Evolutionary conservation across 2,113 vertebrate species (phyloP).

Genomic region (Perca fluviatilis): DNA sequence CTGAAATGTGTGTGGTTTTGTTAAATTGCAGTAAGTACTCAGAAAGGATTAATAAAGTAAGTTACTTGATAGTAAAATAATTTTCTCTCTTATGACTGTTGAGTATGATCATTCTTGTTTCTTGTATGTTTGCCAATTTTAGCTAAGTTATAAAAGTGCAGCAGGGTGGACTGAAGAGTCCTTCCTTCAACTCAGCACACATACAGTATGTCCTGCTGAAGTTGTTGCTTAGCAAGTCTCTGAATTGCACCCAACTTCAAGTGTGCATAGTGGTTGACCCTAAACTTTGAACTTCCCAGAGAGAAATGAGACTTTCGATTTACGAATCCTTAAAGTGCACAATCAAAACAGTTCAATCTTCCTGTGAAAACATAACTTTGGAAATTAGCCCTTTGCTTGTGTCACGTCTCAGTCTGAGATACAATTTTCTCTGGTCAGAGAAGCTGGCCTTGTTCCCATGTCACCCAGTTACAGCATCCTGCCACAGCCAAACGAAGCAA

Average conservation of each 20-base stretch:
- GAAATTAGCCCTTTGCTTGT: not conserved
- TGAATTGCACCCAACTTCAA: not conserved
- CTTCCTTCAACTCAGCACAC: not conserved
- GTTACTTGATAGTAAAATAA: conserved; percentile 31
- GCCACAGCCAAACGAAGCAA: conserved; percentile 61
- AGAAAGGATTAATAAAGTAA: conserved; percentile 49
- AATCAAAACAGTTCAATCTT: conserved; percentile 1
- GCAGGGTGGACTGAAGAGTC: not conserved
- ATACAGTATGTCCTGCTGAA: not conserved
- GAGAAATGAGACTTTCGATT: not conserved
- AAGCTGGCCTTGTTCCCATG: conserved; percentile 14
- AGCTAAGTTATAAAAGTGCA: not conserved
- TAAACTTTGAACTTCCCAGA: not conserved
- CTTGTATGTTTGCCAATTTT: conserved; percentile 1
- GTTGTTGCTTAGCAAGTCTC: not conserved
- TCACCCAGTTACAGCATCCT: conserved; percentile 42
- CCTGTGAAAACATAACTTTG: conserved; percentile 2
- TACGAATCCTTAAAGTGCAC: not conserved
- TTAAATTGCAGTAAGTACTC: conserved; percentile 3
- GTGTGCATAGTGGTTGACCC: not conserved
- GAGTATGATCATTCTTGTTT: not conserved
- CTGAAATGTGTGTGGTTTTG: conserved; percentile 24
- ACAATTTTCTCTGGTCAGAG: conserved; percentile 10
- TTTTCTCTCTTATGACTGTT: conserved; percentile 12
- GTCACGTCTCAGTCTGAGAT: not conserved